A percentile compares a stretch with the other conserved stretches of the same genome.
Evolutionary conservation across 2,113 vertebrate genomes (phyloP).

Genomic region (Lonchura striata): DNA sequence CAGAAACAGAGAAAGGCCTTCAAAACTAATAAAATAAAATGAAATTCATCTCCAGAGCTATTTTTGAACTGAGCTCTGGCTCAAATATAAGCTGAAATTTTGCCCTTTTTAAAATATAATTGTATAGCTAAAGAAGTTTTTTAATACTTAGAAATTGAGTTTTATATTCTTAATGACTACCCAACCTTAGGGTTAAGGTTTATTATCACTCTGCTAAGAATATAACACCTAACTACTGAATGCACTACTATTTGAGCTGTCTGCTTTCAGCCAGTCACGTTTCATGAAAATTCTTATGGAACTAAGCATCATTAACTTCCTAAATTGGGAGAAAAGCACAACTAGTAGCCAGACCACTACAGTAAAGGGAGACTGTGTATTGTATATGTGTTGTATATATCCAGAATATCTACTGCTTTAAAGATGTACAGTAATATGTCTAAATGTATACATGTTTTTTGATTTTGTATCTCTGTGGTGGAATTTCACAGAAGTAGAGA

Average conservation of each 20-base stretch:
- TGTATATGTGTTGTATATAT: conserved; percentile 23
- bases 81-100: neutral
- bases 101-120: neutral
- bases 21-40: neutral
- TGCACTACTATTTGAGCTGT: conserved; percentile 36
- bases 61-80: neutral
- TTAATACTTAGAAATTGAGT: neutral
- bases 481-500: neutral
- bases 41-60: neutral
- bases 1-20: neutral
- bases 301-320: conserved; percentile 6
- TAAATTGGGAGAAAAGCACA: conserved; percentile 29
- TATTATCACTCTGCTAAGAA: neutral
- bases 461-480: neutral
- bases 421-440: neutral
- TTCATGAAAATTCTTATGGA: conserved; percentile 33
- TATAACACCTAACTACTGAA: neutral
- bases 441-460: neutral
- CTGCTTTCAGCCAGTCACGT: neutral
- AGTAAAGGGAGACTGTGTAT: conserved; percentile 36
- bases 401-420: neutral
- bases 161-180: conserved; percentile 22
- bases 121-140: neutral
- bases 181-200: conserved; percentile 27
- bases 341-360: conserved; percentile 34